phyloP scores from a whole-genome alignment of 1,140 invertebrate genomes.

The Eupeodes corollae region DNA sequence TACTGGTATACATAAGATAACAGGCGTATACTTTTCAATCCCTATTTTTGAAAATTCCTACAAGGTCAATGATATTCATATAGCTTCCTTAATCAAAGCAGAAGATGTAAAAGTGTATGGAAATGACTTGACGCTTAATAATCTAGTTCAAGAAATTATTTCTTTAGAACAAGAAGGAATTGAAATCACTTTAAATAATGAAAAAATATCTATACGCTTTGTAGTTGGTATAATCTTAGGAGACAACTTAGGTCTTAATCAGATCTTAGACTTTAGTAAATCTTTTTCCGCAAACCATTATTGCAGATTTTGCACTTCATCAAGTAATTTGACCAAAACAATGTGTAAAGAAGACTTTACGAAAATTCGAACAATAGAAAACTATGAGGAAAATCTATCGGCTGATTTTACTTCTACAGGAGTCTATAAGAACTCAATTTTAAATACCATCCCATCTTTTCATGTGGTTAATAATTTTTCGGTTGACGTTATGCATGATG shows the following conservation, averaged over 20 bases:
- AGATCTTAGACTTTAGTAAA: conserved; percentile 21
- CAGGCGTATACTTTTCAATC: conserved; percentile 21
- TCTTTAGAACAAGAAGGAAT: conserved; percentile 20
- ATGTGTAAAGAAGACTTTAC: not conserved
- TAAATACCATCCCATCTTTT: conserved; percentile 11
- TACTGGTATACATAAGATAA: conserved; percentile 22
- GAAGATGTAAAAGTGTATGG: conserved; percentile 16
- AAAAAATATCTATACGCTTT: conserved; percentile 14
- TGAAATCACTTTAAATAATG: conserved; percentile 7
- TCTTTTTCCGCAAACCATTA: conserved; percentile 17
- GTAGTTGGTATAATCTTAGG: conserved; percentile 19
- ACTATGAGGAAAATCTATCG: not conserved
- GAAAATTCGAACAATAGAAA: not conserved
- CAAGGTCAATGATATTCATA: conserved; percentile 23
- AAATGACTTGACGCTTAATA: conserved; percentile 20
- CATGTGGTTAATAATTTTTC: no score
- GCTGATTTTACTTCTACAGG: conserved; percentile 11
- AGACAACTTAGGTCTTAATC: conserved; percentile 30
- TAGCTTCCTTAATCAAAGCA: conserved; percentile 17
- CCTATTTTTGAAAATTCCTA: conserved; percentile 14
- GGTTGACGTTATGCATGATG: conserved; percentile 26
- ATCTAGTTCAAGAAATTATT: conserved; percentile 20
- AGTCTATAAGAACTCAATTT: conserved; percentile 8
- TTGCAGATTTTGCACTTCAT: conserved; percentile 21
- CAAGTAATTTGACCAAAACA: conserved; percentile 3